Conservation (phyloP, 2,888 invertebrate genomes). For the Heteropelma amictum region DNA sequence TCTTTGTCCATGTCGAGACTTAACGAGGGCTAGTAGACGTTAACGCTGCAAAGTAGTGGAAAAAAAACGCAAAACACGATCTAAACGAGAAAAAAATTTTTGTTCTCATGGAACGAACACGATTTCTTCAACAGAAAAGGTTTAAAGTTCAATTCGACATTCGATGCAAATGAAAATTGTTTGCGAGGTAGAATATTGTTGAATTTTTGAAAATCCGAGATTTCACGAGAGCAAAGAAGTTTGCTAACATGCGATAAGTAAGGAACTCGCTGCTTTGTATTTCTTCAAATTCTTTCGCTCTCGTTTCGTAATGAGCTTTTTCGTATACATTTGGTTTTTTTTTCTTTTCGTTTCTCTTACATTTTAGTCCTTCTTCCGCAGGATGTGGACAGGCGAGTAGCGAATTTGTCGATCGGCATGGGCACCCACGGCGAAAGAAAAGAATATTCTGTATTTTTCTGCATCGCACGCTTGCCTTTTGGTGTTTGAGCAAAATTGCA, state of each 20-base stretch:
- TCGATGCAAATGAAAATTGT: neutral
- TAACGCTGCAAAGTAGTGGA: too few species aligned
- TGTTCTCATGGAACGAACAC: neutral
- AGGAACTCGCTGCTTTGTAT: neutral
- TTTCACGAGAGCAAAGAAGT: too few species aligned
- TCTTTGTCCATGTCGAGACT: neutral
- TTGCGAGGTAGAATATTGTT: too few species aligned
- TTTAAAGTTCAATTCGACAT: neutral
- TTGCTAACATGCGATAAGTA: too few species aligned
- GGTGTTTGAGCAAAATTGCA: conserved; percentile 23
- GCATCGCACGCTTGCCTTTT: too few species aligned
- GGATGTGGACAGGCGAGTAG: conserved; percentile 10
- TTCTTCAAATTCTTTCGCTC: too few species aligned
- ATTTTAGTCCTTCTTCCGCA: neutral
- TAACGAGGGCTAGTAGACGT: neutral
- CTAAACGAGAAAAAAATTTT: neutral
- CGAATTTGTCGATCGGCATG: conserved; percentile 16
- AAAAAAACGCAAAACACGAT: too few species aligned
- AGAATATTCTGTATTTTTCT: neutral
- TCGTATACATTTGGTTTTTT: neutral
- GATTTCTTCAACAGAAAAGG: neutral
- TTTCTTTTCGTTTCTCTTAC: neutral
- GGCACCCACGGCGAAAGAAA: too few species aligned
- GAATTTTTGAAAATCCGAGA: too few species aligned
- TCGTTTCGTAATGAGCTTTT: too few species aligned